Evolutionary conservation across 2,113 vertebrate genomes (phyloP).

Genomic region (Rhea pennata): DNA sequence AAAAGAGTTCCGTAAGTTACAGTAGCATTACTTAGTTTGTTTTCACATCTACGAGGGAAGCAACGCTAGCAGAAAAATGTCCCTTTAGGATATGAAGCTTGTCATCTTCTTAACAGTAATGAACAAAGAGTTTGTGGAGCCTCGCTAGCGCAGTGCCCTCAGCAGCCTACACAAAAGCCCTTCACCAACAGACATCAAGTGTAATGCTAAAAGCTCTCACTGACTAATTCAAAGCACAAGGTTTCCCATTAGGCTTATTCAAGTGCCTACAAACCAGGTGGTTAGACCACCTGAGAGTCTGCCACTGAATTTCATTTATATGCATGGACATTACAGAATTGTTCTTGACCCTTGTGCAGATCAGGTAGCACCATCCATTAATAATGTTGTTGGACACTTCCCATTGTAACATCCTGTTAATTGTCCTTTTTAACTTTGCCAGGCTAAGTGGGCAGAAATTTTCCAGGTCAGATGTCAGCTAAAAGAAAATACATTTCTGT

Average conservation of each 20-base stretch:
- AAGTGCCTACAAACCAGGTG: neutral
- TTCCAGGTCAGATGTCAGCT: neutral
- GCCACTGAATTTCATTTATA: constrained; percentile 16
- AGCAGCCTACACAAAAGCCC: neutral
- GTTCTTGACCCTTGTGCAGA: neutral
- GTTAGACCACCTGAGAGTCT: constrained; percentile 21
- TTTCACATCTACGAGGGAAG: neutral
- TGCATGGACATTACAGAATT: neutral
- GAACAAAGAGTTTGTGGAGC: neutral
- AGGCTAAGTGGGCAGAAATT: neutral
- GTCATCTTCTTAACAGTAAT: neutral
- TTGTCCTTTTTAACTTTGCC: neutral
- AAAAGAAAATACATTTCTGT: neutral
- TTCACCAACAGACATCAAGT: neutral
- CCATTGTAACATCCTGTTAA: neutral
- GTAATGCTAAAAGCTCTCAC: neutral
- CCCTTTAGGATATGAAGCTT: neutral
- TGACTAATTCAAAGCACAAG: neutral
- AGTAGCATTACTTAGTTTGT: neutral
- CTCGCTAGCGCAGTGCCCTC: neutral
- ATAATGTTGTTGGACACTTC: neutral
- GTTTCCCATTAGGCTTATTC: neutral
- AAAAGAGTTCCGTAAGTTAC: neutral
- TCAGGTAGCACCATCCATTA: neutral
- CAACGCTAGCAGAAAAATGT: neutral